These are phyloP conservation scores for Esox niger DNA, from an alignment of 2,113 vertebrate genomes.

Conservation along the genomic window DNA sequence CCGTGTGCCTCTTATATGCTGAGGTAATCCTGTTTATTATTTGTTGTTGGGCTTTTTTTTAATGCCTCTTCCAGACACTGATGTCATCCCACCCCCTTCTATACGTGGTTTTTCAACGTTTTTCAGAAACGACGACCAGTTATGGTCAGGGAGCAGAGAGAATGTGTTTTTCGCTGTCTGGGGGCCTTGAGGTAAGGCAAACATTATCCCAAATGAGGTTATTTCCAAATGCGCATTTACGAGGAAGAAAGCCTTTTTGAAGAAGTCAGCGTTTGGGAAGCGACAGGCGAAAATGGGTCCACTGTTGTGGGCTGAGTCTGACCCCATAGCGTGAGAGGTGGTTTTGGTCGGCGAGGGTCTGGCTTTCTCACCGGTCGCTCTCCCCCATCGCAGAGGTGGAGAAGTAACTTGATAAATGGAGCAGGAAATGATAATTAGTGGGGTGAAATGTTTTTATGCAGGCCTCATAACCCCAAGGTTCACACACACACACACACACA, in stretches of 20 bases:
- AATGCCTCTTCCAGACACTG: slow-evolving; percentile 54
- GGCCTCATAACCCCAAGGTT: slow-evolving; percentile 25
- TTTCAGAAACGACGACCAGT: slow-evolving; percentile 26
- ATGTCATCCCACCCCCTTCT: slow-evolving; percentile 53
- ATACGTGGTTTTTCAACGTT: slow-evolving; percentile 51
- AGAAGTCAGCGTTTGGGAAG: slow-evolving; percentile 24
- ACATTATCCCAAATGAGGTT: slow-evolving; percentile 51
- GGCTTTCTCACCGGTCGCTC: slow-evolving; percentile 24
- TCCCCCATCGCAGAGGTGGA: neutral
- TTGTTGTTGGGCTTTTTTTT: slow-evolving; percentile 54
- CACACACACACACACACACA: slow-evolving; percentile 16
- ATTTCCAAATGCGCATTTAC: slow-evolving; percentile 30
- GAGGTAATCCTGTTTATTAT: slow-evolving; percentile 56
- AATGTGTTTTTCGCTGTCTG: slow-evolving; percentile 20
- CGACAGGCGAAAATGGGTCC: slow-evolving; percentile 12
- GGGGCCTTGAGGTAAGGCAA: slow-evolving; percentile 42
- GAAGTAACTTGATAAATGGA: slow-evolving; percentile 52
- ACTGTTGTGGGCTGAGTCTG: slow-evolving; percentile 23
- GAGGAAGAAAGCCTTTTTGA: slow-evolving; percentile 44
- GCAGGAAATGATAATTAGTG: slow-evolving; percentile 58
- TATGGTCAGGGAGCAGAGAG: slow-evolving; percentile 29
- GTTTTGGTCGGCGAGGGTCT: slow-evolving; percentile 26
- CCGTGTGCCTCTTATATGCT: slow-evolving; percentile 51
- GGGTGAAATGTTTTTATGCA: slow-evolving; percentile 50
- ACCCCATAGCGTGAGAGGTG: slow-evolving; percentile 31